These are phyloP conservation scores for Bradysia coprophila DNA, from an alignment of 1,140 invertebrate genomes.

Conservation along the genomic window DNA sequence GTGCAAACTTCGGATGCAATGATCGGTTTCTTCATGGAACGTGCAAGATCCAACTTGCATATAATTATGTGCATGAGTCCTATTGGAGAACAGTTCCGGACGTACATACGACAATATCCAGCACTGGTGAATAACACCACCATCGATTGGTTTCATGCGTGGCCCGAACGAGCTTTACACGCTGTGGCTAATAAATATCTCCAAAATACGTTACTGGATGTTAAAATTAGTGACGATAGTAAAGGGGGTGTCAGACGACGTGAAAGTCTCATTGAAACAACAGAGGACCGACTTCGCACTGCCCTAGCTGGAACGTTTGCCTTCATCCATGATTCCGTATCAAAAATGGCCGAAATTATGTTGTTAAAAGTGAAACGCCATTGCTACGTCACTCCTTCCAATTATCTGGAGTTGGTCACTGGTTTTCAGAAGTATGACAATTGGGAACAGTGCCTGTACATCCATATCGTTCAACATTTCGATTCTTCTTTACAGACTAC, in stretches of 20 bases:
- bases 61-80: slow-evolving; percentile 73
- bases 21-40: slow-evolving; percentile 54
- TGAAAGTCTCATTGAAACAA: slow-evolving; percentile 28
- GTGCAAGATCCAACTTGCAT: slow-evolving; percentile 57
- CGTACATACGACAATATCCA: slow-evolving; percentile 63
- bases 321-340: slow-evolving; percentile 56
- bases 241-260: slow-evolving; percentile 23
- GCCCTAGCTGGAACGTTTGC: slow-evolving; percentile 52
- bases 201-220: slow-evolving; percentile 40
- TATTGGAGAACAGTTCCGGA: slow-evolving; percentile 54
- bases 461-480: too few species aligned
- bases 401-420: slow-evolving; percentile 63
- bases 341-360: slow-evolving; percentile 48
- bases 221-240: slow-evolving; percentile 38
- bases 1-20: slow-evolving; percentile 43
- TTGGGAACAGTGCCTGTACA: too few species aligned
- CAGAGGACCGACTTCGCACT: slow-evolving; percentile 37
- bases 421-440: slow-evolving; percentile 59
- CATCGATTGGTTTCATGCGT: slow-evolving; percentile 76
- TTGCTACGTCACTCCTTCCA: slow-evolving; percentile 72
- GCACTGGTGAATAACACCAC: slow-evolving; percentile 69
- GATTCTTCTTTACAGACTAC: slow-evolving; percentile 32
- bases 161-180: slow-evolving; percentile 68
- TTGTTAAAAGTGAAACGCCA: slow-evolving; percentile 52
- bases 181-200: slow-evolving; percentile 62